Evolutionary conservation across 1,140 invertebrate species (phyloP), one percentile per base, ranked within the genome.

Genomic region (Zophobas morio): DNA sequence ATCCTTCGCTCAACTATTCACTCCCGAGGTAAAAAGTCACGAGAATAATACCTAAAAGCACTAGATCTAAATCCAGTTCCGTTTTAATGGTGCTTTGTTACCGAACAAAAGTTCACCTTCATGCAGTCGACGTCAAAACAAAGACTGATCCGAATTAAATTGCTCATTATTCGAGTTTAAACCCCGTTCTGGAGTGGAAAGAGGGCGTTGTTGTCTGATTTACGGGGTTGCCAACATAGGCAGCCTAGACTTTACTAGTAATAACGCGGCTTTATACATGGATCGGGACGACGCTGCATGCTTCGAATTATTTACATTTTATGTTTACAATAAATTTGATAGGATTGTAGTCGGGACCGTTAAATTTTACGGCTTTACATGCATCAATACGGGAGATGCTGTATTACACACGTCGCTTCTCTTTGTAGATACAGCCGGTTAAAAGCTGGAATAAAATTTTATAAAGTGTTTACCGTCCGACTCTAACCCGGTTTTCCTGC

Each of bases 131-230:
- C 3, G 49, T 51, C 37, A 66, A 66, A 66, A 66, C 60, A 66
- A 66, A 66, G 60, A 66, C 60, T 66, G 60, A 66, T 66, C 60
- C 60, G 60, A 40, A 66, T 66, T 66, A 66, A 66, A 66, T 66
- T 66, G 60, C 60, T 66, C 60, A 66, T 66, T 66, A 66, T 66
- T 66, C 20, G 60, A 66, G 60, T 66, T 66, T 66, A 66, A 32
- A 66, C 37, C 39, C 39, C 53, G 53, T 54, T 54, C 53, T 42
- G 60, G 2, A 40, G 60, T 42, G 60, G 60, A 66, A 37, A 60
- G 60, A 66, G 60, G 60, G 60, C 60, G 60, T 66, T 33, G 60
- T 42, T 66, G 60, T 66, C 60, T 66, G 60, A 66, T 66, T 66
- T 66, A 66, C 60, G 60, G 39, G 37, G 60, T 40, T 42, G 60